Evolutionary conservation across 2,888 invertebrate genomes (phyloP).

Genomic region (Noctuana brunneofusca): DNA sequence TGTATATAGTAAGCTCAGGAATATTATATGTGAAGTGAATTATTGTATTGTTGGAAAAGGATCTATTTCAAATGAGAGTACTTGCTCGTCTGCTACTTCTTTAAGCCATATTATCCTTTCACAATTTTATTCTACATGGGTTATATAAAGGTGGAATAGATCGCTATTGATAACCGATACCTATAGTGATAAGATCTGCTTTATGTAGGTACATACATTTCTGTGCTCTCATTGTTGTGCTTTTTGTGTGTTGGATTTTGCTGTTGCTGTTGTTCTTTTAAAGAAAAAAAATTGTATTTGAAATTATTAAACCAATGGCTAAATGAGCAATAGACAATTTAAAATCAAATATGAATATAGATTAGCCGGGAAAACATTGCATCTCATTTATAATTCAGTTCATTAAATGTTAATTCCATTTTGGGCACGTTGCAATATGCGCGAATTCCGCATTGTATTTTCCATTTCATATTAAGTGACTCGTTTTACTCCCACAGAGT

Average conservation of each 20-base stretch:
- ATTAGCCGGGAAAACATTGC: conserved; percentile 21
- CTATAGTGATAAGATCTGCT: too few species aligned
- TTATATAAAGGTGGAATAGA: too few species aligned
- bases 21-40: not conserved
- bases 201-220: too few species aligned
- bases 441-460: conserved; percentile 32
- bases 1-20: not conserved
- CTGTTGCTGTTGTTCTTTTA: too few species aligned
- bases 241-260: too few species aligned
- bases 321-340: conserved; percentile 20
- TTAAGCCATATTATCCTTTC: too few species aligned
- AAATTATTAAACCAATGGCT: not conserved
- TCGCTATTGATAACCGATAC: too few species aligned
- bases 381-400: conserved; percentile 27
- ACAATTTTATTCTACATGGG: too few species aligned
- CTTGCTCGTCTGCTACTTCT: too few species aligned
- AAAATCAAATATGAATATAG: conserved; percentile 28
- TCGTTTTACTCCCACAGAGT: conserved; percentile 1
- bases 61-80: too few species aligned
- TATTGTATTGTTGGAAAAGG: not conserved
- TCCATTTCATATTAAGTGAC: conserved; percentile 19
- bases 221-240: too few species aligned
- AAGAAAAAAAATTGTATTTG: too few species aligned
- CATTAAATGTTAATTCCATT: conserved; percentile 34
- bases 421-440: conserved; percentile 24